Evolutionary conservation across 2,888 invertebrate genomes (phyloP).

Genomic region (Acholoe squamosa): DNA sequence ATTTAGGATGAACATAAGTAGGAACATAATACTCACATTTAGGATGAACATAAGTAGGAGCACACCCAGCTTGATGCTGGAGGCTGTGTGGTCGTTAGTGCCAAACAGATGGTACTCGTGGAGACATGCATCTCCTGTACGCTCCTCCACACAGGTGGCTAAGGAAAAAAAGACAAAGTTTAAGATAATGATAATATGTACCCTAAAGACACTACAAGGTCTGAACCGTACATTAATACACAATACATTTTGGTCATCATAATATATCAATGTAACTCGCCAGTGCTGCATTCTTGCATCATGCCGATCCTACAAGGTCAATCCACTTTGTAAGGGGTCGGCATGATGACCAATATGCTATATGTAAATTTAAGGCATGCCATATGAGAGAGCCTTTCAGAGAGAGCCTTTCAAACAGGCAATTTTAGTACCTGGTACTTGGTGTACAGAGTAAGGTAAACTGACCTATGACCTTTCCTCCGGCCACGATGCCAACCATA

Average conservation of each 20-base stretch:
- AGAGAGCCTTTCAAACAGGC: too few species aligned
- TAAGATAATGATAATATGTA: too few species aligned
- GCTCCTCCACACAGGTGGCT: conserved; percentile 63
- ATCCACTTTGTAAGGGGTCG: too few species aligned
- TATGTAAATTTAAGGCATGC: too few species aligned
- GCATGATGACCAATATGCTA: too few species aligned
- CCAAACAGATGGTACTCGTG: conserved; percentile 69
- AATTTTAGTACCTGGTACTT: too few species aligned
- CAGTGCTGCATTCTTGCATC: too few species aligned
- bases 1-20: not conserved
- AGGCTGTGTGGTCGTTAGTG: conserved; percentile 64
- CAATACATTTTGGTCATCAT: too few species aligned
- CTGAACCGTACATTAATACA: too few species aligned
- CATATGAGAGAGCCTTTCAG: too few species aligned
- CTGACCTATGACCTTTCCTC: conserved; percentile 68
- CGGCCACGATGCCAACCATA: conserved; percentile 67
- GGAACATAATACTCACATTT: conserved; percentile 66
- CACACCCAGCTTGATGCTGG: conserved; percentile 66
- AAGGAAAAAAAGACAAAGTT: not conserved
- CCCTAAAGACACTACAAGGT: not conserved
- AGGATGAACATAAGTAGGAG: conserved; percentile 66
- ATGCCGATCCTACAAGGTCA: too few species aligned
- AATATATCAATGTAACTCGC: too few species aligned
- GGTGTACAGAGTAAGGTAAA: not conserved
- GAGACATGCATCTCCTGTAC: conserved; percentile 55